Base-by-base conservation (phyloP, 1,140 invertebrate genomes). In the Argopecten irradians region DNA sequence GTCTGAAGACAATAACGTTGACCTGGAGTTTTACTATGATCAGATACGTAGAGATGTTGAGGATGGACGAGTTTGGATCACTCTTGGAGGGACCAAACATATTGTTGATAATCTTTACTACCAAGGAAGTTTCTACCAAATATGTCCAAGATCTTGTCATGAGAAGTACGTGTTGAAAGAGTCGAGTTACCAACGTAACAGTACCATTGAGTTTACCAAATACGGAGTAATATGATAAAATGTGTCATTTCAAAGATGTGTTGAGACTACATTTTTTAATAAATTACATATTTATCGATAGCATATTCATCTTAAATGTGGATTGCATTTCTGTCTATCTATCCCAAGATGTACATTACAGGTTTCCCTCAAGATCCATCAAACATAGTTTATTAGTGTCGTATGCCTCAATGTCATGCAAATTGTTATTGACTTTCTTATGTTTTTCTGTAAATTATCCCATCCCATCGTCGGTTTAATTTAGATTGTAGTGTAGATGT, bases 141-240 rank as follows among this genome's bases (percentile, higher is more conserved):
- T 89, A 22, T 89, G 88, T 82, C 85, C 88, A n/a, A 86, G 88
- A 19, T 55, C 36, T 32, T 89, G 88, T 87, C 14, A 55, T 36
- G 28, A 89, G 41, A 86, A 83, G 88, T 89, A 84, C 5, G 32
- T 13, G 28, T n/a, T n/a, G n/a, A n/a, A n/a, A n/a, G n/a, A n/a
- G n/a, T n/a, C n/a, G n/a, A n/a, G n/a, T n/a, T n/a, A n/a, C n/a
- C n/a, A n/a, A n/a, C n/a, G n/a, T n/a, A n/a, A n/a, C n/a, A n/a
- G n/a, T n/a, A n/a, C n/a, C n/a, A n/a, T n/a, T n/a, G n/a, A n/a
- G n/a, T n/a, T n/a, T n/a, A n/a, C n/a, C n/a, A n/a, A n/a, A n/a
- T n/a, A 19, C 35, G 34, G n/a, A 34, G 8, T 33, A 5, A 34
- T 86, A 86, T 28, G 14, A 33, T 55, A 43, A 32, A 46, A 13